These are phyloP conservation scores for Philereme vetulata DNA, from an alignment of 2,888 invertebrate genomes.

Conservation along the genomic window DNA sequence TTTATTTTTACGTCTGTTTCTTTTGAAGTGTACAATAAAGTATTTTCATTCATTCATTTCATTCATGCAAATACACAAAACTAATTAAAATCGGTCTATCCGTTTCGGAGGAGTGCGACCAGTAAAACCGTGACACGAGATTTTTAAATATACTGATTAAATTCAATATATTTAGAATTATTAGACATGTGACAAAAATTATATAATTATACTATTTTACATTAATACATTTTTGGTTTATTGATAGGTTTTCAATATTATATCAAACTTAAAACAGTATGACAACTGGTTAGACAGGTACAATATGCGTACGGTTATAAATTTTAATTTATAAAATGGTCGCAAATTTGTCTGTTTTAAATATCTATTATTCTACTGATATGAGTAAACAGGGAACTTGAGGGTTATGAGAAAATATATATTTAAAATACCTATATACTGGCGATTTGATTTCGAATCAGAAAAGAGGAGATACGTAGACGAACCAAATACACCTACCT, in stretches of 20 bases:
- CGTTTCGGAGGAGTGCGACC: too few species aligned
- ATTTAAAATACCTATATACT: background rate
- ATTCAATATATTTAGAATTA: too few species aligned
- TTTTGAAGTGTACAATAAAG: too few species aligned
- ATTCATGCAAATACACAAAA: too few species aligned
- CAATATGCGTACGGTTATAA: conserved; percentile 22
- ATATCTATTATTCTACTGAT: conserved; percentile 20
- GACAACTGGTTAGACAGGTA: conserved; percentile 21
- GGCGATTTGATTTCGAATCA: background rate
- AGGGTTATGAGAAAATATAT: background rate
- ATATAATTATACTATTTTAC: conserved; percentile 4
- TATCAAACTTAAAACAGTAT: conserved; percentile 13
- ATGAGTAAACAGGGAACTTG: conserved; percentile 20
- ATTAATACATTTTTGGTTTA: conserved; percentile 7
- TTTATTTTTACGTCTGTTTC: too few species aligned
- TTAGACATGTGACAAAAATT: background rate
- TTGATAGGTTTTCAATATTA: conserved; percentile 21
- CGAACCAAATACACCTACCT: too few species aligned
- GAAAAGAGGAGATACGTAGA: too few species aligned
- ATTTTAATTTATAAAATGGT: conserved; percentile 28
- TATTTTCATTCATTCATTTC: too few species aligned
- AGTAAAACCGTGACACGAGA: too few species aligned
- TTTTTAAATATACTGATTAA: too few species aligned
- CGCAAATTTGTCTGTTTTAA: conserved; percentile 38
- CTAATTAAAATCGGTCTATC: too few species aligned